Base-by-base conservation (phyloP, 2,888 invertebrate genomes). In the Halictus ligatus region DNA sequence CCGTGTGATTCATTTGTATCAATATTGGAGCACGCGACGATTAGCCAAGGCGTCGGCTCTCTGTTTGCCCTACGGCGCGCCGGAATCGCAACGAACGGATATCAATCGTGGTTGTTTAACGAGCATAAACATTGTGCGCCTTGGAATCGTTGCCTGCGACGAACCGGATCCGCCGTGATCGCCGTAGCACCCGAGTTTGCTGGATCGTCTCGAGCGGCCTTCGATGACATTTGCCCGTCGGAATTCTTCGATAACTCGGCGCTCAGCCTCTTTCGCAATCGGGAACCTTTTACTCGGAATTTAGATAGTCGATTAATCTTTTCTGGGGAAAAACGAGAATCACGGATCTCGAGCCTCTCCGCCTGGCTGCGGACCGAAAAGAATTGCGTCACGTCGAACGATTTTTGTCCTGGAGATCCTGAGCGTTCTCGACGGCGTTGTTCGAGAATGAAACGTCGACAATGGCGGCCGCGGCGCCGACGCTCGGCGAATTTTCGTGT, bases 1-100 rank as follows among this genome's bases (percentile, higher is more conserved):
- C 78, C 83, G 74, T 81, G 84, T 91, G 89, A 91, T 89, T 91
- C 91, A 90, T 91, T 89, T 91, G 78, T 91, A 90, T 91, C 90
- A 91, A 91, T 89, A 91, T 88, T 84, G 83, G 74, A 79, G 84
- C 80, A 64, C 83, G 67, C 67, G 73, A 67, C 88, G 89, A 90
- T 90, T 91, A 90, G 81, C 48, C 69, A 58, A 21, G 69, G 69
- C 69, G 69, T 69, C 69, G 54, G 29, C 12, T 35, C 40, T 25
- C 54, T 46, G n/a, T 54, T 50, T 40, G 21, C 21, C 72, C 78
- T 40, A 54, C 78, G 46, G 43, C 15, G 25, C 64, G 35, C 21
- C 35, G 12, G 58, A 58, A 58, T 58, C 58, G 35, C 40, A 18
- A 35, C 69, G 21, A 35, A 21, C 74, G 21, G 40, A 75, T 75